These are phyloP conservation scores for Nymphalis io DNA, from an alignment of 1,140 invertebrate genomes.

Conservation along the genomic window DNA sequence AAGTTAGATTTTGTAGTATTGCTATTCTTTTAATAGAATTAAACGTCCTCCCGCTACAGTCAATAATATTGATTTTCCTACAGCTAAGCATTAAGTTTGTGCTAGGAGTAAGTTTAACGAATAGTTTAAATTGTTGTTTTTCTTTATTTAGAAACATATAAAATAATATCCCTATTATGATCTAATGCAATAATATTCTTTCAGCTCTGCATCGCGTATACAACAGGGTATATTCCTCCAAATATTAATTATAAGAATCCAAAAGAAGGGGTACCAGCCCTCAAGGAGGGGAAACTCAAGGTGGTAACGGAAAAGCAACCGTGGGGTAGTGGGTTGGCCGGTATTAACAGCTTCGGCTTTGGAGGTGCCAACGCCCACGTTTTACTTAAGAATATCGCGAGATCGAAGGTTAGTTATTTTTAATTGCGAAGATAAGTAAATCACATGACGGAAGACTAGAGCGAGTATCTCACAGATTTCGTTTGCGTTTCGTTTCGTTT, in stretches of 20 bases:
- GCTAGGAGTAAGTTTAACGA: too few relatives aligned
- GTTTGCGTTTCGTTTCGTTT: too few relatives aligned
- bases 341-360: conserved; percentile 93
- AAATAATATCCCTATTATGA: too few relatives aligned
- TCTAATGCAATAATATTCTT: not conserved
- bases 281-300: conserved; percentile 86
- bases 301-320: conserved; percentile 85
- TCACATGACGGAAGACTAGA: too few relatives aligned
- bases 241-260: conserved; percentile 90
- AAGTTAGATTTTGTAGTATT: too few relatives aligned
- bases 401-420: conserved; percentile 27
- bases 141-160: too few relatives aligned
- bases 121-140: too few relatives aligned
- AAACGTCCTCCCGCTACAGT: too few relatives aligned
- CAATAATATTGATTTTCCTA: too few relatives aligned
- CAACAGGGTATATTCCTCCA: conserved; percentile 87
- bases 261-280: conserved; percentile 86
- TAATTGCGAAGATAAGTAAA: not conserved
- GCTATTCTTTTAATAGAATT: too few relatives aligned
- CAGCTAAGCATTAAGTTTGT: too few relatives aligned
- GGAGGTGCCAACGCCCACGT: conserved; percentile 92
- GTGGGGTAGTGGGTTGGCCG: conserved; percentile 83
- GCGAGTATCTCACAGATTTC: too few relatives aligned
- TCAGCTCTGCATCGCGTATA: conserved; percentile 85
- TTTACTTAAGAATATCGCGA: conserved; percentile 83